phyloP scores from a whole-genome alignment of 92 coral and sea anemone genomes.

The Chrysogorgia sp. region DNA sequence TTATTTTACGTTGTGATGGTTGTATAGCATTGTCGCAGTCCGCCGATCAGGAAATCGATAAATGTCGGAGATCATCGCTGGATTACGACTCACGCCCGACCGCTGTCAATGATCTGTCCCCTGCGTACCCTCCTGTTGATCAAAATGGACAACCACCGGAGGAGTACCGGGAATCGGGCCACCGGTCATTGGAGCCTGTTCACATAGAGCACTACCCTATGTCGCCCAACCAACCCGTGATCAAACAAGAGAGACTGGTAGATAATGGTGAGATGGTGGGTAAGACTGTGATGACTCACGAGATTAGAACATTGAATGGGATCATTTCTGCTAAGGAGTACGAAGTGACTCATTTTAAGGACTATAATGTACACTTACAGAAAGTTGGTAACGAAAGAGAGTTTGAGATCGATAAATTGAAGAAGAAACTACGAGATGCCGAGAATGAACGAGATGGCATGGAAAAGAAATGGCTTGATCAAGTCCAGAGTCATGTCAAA shows the following conservation, averaged over 20 bases:
- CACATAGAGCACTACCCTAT: slow-evolving; percentile 11
- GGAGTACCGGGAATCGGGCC: slow-evolving; percentile 26
- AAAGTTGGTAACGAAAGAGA: slow-evolving; percentile 35
- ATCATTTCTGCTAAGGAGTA: slow-evolving; percentile 23
- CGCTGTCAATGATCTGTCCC: slow-evolving; percentile 30
- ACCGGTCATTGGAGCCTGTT: slow-evolving; percentile 17
- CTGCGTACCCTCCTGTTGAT: slow-evolving; percentile 17
- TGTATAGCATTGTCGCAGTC: neutral
- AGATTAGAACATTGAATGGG: slow-evolving; percentile 15
- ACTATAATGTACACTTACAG: slow-evolving; percentile 27
- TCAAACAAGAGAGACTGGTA: slow-evolving; percentile 21
- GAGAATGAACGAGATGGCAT: slow-evolving; percentile 41
- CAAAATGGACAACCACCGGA: slow-evolving; percentile 27
- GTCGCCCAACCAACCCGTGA: slow-evolving; percentile 23
- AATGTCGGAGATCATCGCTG: slow-evolving; percentile 26
- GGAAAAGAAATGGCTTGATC: slow-evolving; percentile 47
- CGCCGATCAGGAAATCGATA: slow-evolving; percentile 27
- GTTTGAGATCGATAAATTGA: slow-evolving; percentile 32
- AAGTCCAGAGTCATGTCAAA: slow-evolving; percentile 39
- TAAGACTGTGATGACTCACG: neutral
- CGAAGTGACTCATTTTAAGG: slow-evolving; percentile 26
- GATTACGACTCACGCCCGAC: slow-evolving; percentile 37
- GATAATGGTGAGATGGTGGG: neutral
- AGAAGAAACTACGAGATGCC: slow-evolving; percentile 24
- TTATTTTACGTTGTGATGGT: neutral